Evolutionary conservation across 2,113 vertebrate genomes (phyloP), one percentile per base, ranked within the genome.

Genomic region (Hippolais icterina): DNA sequence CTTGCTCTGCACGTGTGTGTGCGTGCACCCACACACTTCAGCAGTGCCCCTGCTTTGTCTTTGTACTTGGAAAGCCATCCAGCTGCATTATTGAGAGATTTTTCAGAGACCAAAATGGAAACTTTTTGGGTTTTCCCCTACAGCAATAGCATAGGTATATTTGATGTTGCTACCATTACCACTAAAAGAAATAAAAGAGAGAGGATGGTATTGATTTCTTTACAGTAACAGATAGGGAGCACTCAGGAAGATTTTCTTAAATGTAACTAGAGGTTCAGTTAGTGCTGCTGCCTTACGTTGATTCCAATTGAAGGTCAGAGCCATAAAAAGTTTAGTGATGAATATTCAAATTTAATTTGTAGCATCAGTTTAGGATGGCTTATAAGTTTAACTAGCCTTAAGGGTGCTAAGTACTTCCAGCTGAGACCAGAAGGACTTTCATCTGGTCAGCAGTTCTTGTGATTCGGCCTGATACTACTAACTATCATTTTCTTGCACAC

Each of bases 331-430:
- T 91, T 53, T 57, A 68, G n/a, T 85, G 74, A 52, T 90, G 75
- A 92, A 89, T 94, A 72, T 91, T 90, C 52, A 83, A 54, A 93
- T 79, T 57, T 64, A 78, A 83, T 81, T 87, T 90, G 39, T 47
- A 80, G n/a, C 47, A 66, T 93, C 63, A 90, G 17, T 88, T 90
- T 90, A 86, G 53, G 28, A 70, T 3, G 22, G 42, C 35, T 74
- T 91, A 2, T 63, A 90, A 52, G 25, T 86, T 90, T 90, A 81
- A 68, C 54, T 64, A 39, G 53, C 64, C 33, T 93, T 83, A 42
- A 82, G 49, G 41, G 56, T 84, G 60, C 64, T 82, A 41, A 39
- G 15, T 81, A 39, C 71, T 95, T 92, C 49, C 65, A 78, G 47
- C 57, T 74, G 68, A 89, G 61, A 60, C 60, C 49, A 41, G 84